Evolutionary conservation across 2,113 vertebrate species (phyloP).

Genomic region (Actenoides lindsayi): DNA sequence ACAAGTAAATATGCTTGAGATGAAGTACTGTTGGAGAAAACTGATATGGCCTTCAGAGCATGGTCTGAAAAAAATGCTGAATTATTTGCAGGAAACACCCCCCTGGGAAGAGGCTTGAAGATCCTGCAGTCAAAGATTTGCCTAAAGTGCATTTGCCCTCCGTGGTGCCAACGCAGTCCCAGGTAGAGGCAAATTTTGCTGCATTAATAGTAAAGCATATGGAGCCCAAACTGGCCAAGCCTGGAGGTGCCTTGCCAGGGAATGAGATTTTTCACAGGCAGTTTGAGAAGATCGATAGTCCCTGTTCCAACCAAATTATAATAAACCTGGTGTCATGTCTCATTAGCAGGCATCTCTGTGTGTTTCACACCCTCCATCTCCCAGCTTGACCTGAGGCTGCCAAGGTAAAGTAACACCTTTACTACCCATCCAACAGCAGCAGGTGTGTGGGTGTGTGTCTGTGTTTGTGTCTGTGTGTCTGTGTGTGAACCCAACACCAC

Average conservation of each 20-base stretch:
- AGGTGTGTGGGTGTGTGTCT: too few relatives aligned
- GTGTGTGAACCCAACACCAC: fast-evolving
- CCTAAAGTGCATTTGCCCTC: neutral
- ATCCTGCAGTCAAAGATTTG: neutral
- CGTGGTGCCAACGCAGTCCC: neutral
- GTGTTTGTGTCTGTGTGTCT: too few relatives aligned
- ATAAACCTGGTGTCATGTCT: conserved; percentile 25
- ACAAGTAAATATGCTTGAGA: conserved; percentile 26
- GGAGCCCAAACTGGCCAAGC: neutral
- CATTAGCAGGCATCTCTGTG: neutral
- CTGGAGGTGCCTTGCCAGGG: neutral
- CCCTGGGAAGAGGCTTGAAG: neutral
- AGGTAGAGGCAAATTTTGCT: neutral
- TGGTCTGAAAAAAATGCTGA: neutral
- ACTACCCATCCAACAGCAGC: neutral
- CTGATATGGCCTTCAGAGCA: neutral
- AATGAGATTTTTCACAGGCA: conserved; percentile 36
- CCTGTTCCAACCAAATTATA: neutral
- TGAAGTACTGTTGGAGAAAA: conserved; percentile 9
- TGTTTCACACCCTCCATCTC: neutral
- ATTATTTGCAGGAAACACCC: neutral
- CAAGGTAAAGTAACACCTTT: neutral
- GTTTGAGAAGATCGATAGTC: conserved; percentile 16
- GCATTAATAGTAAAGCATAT: neutral
- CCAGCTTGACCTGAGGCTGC: neutral